phyloP scores from a whole-genome alignment of 53 echinoderm and acorn worm species.

The Echinarachnius parma region DNA sequence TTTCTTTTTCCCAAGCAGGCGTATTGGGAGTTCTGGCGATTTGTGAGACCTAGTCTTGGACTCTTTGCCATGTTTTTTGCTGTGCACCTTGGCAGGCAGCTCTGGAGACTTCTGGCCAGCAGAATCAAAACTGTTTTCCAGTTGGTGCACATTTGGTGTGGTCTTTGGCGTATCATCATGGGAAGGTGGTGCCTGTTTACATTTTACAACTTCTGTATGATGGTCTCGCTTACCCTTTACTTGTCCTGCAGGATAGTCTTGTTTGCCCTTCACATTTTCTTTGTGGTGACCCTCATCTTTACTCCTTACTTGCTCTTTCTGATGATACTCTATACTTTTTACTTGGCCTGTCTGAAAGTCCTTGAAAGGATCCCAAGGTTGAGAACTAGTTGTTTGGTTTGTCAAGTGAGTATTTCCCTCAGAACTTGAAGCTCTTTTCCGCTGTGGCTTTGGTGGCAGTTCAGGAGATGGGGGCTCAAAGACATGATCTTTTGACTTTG shows the following conservation, averaged over 20 bases:
- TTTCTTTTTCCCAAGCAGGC: not conserved
- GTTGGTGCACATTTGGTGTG: not conserved
- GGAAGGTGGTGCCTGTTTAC: not conserved
- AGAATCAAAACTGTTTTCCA: slow-evolving; percentile 17
- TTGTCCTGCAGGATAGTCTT: too few species aligned
- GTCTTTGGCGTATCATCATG: too few species aligned
- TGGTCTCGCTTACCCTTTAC: too few species aligned
- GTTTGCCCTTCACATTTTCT: too few species aligned
- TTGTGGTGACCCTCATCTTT: too few species aligned
- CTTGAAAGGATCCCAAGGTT: not conserved
- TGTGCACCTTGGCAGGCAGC: slow-evolving; percentile 8
- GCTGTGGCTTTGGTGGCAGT: slow-evolving; percentile 17
- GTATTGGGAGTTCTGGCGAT: slow-evolving; percentile 26
- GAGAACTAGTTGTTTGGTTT: not conserved
- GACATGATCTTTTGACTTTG: not conserved
- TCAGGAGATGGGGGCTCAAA: slow-evolving; percentile 25
- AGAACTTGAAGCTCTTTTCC: slow-evolving; percentile 17
- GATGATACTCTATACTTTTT: too few species aligned
- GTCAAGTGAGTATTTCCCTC: slow-evolving; percentile 7
- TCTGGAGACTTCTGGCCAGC: slow-evolving; percentile 39
- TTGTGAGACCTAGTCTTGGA: not conserved
- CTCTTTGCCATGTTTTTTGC: slow-evolving; percentile 17
- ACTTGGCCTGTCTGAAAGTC: too few species aligned
- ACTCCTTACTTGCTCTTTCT: too few species aligned
- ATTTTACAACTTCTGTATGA: too few species aligned